phyloP scores from a whole-genome alignment of 64 coral and sea anemone genomes.

The Dendrophyllia cribrosa region DNA sequence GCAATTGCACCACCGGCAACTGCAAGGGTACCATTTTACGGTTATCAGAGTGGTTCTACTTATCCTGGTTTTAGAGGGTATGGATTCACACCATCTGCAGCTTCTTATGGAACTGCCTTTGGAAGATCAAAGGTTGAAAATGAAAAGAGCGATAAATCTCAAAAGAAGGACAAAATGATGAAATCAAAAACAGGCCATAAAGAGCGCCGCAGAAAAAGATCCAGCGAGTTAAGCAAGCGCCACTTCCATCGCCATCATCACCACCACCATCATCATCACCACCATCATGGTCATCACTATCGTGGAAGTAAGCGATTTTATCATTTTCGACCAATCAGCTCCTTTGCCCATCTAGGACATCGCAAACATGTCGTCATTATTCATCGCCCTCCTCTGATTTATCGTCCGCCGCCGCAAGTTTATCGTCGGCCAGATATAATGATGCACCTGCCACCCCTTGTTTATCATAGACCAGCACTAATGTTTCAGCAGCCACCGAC shows the following conservation, averaged over 20 bases:
- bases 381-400: conserved; percentile 83
- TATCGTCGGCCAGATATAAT: conserved; percentile 77
- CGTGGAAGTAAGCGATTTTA: conserved; percentile 25
- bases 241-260: conserved; percentile 38
- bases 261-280: conserved; percentile 48
- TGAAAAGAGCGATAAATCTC: not conserved
- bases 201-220: conserved; percentile 19
- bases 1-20: not conserved
- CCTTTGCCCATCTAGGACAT: conserved; percentile 56
- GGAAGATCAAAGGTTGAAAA: conserved; percentile 72
- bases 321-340: conserved; percentile 39
- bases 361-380: conserved; percentile 73
- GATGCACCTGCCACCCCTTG: conserved; percentile 80
- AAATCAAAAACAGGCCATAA: not conserved
- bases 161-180: conserved; percentile 1
- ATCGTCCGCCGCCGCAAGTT: conserved; percentile 78
- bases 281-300: conserved; percentile 53
- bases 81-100: conserved; percentile 2
- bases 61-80: not conserved
- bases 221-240: not conserved
- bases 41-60: not conserved
- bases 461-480: conserved; percentile 80
- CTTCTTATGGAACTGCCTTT: conserved; percentile 16
- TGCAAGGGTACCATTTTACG: not conserved
- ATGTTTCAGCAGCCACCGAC: conserved; percentile 83